Base-by-base conservation (phyloP, 2,797 vertebrate genomes). In the Pyrocephalus nanus region DNA sequence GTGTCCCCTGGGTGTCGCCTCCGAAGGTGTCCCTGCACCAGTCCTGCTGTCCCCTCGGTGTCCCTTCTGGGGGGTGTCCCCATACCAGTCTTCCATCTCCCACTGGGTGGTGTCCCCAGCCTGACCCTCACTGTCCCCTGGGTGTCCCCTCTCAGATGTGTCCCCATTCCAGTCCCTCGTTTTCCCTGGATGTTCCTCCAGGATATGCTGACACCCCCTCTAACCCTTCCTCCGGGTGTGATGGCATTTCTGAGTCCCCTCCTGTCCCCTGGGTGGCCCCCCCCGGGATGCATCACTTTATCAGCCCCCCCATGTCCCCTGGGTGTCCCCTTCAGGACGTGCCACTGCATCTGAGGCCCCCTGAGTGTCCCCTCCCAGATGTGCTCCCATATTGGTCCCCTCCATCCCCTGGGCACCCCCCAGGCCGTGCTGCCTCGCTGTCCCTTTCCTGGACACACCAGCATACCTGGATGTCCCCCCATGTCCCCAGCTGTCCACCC, bases 401-500 rank as follows among this genome's bases (percentile, higher is more conserved):
- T 9, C 30, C 11, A 4, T 30, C 3, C 30, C 54, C 32, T 18
- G 36, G 51, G 19, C 69, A 16, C 23, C n/a, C 7, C 36, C 15
- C 55, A 62, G 36, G 27, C 55, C 4, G 0, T 42, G 48, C 19
- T 65, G 8, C 13, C 60, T 25, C 16, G 15, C 14, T 75, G 82
- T 74, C 60, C 60, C 51, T 48, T 48, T 85, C 34, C 74, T 14
- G 81, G 50, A 22, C 25, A 32, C 30, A 4, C 11, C 38, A 9
- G 38, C 1, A 0, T 3, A 14, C 27, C 64, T 32, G 65, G 36
- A 9, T 61, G 15, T 6, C 48, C 51, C 53, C 26, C 10, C 1
- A 3, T 6, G 30, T 32, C n/a, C 38, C 66, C 30, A 42, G 8
- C 51, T 14, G 0, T 7, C 22, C 38, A 8, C 17, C 10, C 38